These are phyloP conservation scores for Porites rus DNA, from an alignment of 92 coral and sea anemone genomes.

Conservation along the genomic window DNA sequence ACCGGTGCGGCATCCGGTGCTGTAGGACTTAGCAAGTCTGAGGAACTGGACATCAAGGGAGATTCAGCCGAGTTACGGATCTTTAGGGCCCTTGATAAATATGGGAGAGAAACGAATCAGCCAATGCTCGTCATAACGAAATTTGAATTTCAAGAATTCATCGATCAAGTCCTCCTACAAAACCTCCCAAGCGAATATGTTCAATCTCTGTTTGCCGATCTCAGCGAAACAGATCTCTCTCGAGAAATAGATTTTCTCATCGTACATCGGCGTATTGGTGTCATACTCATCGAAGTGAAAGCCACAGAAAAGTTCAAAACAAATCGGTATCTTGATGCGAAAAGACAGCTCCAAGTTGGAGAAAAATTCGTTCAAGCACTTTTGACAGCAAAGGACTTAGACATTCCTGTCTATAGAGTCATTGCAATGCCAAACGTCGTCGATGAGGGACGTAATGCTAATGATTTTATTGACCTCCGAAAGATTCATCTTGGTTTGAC, in stretches of 20 bases:
- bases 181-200: conserved; percentile 19
- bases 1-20: conserved; percentile 55
- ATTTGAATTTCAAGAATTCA: conserved; percentile 53
- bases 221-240: conserved; percentile 45
- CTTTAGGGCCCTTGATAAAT: conserved; percentile 47
- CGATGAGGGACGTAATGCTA: conserved; percentile 15
- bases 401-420: conserved; percentile 28
- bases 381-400: conserved; percentile 27
- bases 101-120: conserved; percentile 56
- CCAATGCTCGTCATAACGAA: conserved; percentile 53
- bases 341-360: conserved; percentile 51
- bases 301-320: conserved; percentile 53
- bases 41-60: conserved; percentile 48
- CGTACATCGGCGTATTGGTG: conserved; percentile 48
- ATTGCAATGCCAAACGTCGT: conserved; percentile 34
- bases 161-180: conserved; percentile 42
- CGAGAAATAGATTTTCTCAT: conserved; percentile 49
- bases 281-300: conserved; percentile 53
- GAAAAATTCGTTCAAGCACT: conserved; percentile 35
- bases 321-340: conserved; percentile 40
- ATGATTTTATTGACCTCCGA: conserved; percentile 32
- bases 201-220: conserved; percentile 26
- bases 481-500: conserved; percentile 11
- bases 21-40: conserved; percentile 48
- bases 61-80: conserved; percentile 37